A percentile compares a stretch with the other conserved stretches of the same genome.
These are phyloP conservation scores for Burhinus bistriatus DNA, from an alignment of 2,113 vertebrate species.

Conservation along the genomic window DNA sequence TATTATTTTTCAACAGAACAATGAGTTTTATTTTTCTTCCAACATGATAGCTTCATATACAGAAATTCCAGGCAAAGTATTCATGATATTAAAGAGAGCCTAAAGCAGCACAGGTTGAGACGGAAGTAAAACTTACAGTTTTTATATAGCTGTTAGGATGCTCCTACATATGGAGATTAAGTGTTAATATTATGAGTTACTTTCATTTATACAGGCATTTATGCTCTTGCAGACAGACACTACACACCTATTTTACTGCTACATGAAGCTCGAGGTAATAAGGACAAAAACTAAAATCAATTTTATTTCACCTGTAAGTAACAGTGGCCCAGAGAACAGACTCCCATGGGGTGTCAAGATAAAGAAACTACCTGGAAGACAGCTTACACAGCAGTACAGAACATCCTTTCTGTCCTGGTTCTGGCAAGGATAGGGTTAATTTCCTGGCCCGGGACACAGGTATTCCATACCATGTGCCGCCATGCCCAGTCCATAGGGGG, in stretches of 20 bases:
- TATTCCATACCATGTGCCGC: too few species aligned
- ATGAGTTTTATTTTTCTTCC: not conserved
- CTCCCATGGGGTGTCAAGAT: not conserved
- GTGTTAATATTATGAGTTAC: not conserved
- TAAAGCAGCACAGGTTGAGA: not conserved
- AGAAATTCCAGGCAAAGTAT: not conserved
- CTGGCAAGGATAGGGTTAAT: too few species aligned
- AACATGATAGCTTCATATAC: not conserved
- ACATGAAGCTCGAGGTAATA: not conserved
- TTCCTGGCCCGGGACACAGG: too few species aligned
- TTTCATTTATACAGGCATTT: not conserved
- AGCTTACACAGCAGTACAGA: not conserved
- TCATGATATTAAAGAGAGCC: not conserved
- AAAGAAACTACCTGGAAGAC: not conserved
- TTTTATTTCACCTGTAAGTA: not conserved
- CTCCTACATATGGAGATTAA: not conserved
- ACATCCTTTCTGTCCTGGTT: too few species aligned
- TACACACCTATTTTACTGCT: not conserved
- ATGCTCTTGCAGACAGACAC: not conserved
- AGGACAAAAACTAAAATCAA: not conserved
- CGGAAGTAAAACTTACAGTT: accelerated
- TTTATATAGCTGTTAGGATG: not conserved
- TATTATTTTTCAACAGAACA: not conserved
- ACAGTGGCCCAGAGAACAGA: not conserved
- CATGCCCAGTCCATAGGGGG: too few species aligned